Evolutionary conservation across 2,113 vertebrate genomes (phyloP).

Genomic region (Tragelaphus imberbis): DNA sequence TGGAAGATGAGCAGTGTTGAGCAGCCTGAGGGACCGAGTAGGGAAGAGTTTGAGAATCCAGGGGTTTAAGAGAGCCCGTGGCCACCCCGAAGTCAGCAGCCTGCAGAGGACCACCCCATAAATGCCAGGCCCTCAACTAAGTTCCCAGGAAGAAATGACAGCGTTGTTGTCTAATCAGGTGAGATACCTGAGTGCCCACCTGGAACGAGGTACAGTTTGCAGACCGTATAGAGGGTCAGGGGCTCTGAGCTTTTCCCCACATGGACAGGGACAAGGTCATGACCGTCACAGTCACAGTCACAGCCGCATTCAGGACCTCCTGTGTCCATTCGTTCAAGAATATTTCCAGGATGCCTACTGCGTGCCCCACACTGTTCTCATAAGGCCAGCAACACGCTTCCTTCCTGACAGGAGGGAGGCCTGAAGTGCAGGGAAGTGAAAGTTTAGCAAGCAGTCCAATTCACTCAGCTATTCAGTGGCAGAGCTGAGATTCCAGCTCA

Average conservation of each 20-base stretch:
- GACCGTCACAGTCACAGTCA: fast-evolving
- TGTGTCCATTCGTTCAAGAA: not conserved
- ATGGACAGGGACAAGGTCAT: not conserved
- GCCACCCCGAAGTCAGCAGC: not conserved
- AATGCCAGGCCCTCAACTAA: not conserved
- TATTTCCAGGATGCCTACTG: not conserved
- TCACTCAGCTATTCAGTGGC: too few relatives aligned
- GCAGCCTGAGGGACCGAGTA: not conserved
- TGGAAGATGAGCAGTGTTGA: not conserved
- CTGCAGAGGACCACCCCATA: not conserved
- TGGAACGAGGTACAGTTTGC: not conserved
- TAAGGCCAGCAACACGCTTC: not conserved
- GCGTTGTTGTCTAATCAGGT: not conserved
- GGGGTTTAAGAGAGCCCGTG: fast-evolving
- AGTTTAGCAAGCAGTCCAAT: not conserved
- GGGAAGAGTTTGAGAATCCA: not conserved
- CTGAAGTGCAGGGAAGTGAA: not conserved
- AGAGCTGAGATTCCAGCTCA: not conserved
- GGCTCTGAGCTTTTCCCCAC: not conserved
- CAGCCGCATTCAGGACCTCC: not conserved
- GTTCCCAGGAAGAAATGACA: not conserved
- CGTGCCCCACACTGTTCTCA: not conserved
- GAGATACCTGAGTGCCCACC: not conserved
- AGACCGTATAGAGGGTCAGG: not conserved
- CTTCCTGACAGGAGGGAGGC: not conserved